These are phyloP conservation scores for Steinernema carpocapsae DNA, from an alignment of 2,888 invertebrate species.

Conservation along the genomic window DNA sequence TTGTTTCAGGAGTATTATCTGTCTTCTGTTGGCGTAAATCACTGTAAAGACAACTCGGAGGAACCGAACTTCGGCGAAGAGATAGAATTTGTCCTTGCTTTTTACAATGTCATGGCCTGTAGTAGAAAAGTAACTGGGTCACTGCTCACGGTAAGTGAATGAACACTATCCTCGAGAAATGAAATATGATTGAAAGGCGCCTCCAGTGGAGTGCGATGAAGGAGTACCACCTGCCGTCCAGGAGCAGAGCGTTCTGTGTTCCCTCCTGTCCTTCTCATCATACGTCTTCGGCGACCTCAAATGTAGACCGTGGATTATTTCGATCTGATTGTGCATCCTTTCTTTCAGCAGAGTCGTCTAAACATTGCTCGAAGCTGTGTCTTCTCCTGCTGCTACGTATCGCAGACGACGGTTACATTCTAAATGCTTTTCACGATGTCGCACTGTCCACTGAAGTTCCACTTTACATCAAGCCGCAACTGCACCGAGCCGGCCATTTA, in stretches of 20 bases:
- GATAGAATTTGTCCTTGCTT: constrained; percentile 19
- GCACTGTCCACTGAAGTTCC: constrained; percentile 39
- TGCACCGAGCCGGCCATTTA: constrained; percentile 37
- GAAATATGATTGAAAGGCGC: not conserved
- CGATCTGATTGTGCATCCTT: not conserved
- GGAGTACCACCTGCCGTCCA: not conserved
- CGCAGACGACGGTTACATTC: constrained; percentile 40
- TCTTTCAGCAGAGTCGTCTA: constrained; percentile 39
- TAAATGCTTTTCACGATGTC: constrained; percentile 41
- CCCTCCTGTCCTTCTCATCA: constrained; percentile 36
- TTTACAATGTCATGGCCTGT: constrained; percentile 10
- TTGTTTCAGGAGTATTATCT: not conserved
- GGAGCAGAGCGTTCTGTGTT: constrained; percentile 13
- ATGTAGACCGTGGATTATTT: constrained; percentile 9
- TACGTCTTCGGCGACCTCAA: constrained; percentile 38
- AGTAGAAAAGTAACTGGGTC: constrained; percentile 20
- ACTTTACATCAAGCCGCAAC: constrained; percentile 39
- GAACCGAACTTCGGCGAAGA: not conserved
- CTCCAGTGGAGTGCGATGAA: not conserved
- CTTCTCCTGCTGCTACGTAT: constrained; percentile 41
- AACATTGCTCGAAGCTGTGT: constrained; percentile 42
- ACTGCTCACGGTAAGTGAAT: not conserved
- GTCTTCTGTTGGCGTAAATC: not conserved
- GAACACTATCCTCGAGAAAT: not conserved
- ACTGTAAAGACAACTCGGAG: not conserved